Percentiles rank a stretch among this genome's conserved stretches.
Conservation (phyloP, 2,113 vertebrate genomes). For the Lethenteron camtschaticum region DNA sequence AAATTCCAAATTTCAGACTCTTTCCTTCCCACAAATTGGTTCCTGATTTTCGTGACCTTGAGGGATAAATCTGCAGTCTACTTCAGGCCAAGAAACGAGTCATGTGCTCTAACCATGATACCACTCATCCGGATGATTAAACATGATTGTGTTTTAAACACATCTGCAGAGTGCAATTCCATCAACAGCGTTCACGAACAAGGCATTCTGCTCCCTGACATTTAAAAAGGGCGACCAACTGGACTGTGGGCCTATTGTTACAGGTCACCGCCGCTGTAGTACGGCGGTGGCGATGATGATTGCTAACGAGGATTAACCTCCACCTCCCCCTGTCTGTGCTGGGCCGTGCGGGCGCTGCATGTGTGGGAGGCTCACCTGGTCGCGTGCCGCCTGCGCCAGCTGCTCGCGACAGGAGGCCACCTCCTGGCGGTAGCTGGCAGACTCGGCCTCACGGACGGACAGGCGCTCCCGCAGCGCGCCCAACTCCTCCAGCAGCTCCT, state of each 20-base stretch:
- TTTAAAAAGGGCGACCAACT: too few relatives aligned
- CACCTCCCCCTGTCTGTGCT: neutral
- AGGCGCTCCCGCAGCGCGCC: slow-evolving; percentile 2
- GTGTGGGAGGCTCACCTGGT: neutral
- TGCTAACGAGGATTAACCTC: neutral
- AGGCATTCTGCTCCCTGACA: too few relatives aligned
- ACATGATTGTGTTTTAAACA: too few relatives aligned
- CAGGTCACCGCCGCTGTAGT: neutral
- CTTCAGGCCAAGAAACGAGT: too few relatives aligned
- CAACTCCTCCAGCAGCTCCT: slow-evolving; percentile 1
- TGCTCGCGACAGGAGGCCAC: neutral
- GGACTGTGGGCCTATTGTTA: too few relatives aligned
- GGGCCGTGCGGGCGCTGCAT: neutral
- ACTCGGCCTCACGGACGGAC: neutral
- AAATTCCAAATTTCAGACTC: neutral
- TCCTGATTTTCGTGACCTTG: too few relatives aligned
- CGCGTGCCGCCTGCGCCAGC: neutral
- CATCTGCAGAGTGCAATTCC: too few relatives aligned
- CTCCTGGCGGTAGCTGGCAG: neutral
- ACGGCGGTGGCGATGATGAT: neutral
- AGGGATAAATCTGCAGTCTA: too few relatives aligned
- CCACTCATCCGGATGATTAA: too few relatives aligned
- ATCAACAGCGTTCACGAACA: too few relatives aligned
- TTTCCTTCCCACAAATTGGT: too few relatives aligned
- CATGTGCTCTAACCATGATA: too few relatives aligned